phyloP scores from a whole-genome alignment of 2,888 invertebrate species.

The Camponotus fellah region DNA sequence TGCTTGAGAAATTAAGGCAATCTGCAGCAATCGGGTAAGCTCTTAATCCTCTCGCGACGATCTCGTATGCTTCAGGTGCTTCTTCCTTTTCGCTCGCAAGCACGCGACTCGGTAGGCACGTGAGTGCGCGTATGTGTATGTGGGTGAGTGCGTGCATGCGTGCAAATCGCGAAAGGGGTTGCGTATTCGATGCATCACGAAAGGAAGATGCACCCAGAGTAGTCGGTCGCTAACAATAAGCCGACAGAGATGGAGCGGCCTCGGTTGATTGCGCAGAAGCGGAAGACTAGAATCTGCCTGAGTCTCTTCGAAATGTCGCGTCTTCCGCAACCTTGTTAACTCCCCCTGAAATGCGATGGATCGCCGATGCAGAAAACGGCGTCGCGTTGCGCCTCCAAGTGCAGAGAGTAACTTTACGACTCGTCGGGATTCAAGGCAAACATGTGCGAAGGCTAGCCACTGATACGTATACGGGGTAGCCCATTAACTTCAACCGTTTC shows the following conservation, averaged over 20 bases:
- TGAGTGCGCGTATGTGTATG: slow-evolving; percentile 21
- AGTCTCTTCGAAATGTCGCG: background rate
- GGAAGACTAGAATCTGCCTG: slow-evolving; percentile 74
- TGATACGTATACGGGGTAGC: slow-evolving; percentile 51
- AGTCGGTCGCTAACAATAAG: slow-evolving; percentile 68
- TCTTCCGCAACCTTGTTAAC: slow-evolving; percentile 53
- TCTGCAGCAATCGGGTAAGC: slow-evolving; percentile 61
- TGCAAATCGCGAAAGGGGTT: slow-evolving; percentile 37
- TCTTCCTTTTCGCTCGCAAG: slow-evolving; percentile 38
- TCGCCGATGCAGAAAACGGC: slow-evolving; percentile 18
- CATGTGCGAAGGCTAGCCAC: slow-evolving; percentile 52
- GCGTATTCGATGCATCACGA: slow-evolving; percentile 64
- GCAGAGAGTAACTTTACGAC: slow-evolving; percentile 26
- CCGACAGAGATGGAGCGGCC: slow-evolving; percentile 81
- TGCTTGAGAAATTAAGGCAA: slow-evolving; percentile 65
- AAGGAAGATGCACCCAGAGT: slow-evolving; percentile 68
- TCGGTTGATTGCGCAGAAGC: slow-evolving; percentile 77
- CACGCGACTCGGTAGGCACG: slow-evolving; percentile 36
- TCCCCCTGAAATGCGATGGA: slow-evolving; percentile 19
- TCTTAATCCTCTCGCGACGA: slow-evolving; percentile 66
- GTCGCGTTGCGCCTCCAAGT: slow-evolving; percentile 9
- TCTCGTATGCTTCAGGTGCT: slow-evolving; percentile 51
- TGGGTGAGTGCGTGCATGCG: background rate
- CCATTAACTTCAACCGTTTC: slow-evolving; percentile 48
- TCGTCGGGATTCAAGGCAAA: slow-evolving; percentile 43